Conservation (phyloP, 2,797 vertebrate species). For the Melanotaenia pygmaea region DNA sequence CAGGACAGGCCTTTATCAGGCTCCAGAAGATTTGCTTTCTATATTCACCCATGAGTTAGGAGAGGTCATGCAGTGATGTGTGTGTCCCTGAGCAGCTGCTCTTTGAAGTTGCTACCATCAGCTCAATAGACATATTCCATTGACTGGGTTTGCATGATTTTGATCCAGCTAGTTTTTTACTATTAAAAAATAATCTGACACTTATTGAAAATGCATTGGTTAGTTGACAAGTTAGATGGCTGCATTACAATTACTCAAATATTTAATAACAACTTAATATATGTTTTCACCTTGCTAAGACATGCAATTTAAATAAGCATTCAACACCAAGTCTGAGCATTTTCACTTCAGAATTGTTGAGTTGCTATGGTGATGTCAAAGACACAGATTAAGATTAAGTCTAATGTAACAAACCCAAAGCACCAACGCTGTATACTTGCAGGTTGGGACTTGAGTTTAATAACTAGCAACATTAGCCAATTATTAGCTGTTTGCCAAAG, state of each 20-base stretch:
- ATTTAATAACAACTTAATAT: too few species aligned
- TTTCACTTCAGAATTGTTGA: too few species aligned
- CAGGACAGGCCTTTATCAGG: slow-evolving; percentile 54
- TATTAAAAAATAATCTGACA: too few species aligned
- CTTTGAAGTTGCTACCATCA: slow-evolving; percentile 65
- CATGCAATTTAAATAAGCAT: too few species aligned
- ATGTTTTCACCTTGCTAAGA: too few species aligned
- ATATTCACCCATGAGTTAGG: slow-evolving; percentile 70
- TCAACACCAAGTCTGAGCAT: too few species aligned
- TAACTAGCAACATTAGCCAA: background rate
- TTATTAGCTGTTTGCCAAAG: background rate
- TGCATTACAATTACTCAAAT: too few species aligned
- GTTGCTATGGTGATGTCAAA: too few species aligned
- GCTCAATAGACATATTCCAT: slow-evolving; percentile 36
- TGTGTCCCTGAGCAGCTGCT: slow-evolving; percentile 62
- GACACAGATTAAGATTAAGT: background rate
- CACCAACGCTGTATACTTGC: background rate
- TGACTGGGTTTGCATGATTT: slow-evolving; percentile 14
- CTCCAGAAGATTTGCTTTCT: slow-evolving; percentile 69
- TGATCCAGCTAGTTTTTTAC: background rate
- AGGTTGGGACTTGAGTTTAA: background rate
- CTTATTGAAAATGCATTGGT: background rate
- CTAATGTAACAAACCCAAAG: background rate
- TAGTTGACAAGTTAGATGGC: too few species aligned
- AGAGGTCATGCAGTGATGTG: slow-evolving; percentile 67